These are phyloP conservation scores for Fabriciana adippe DNA, from an alignment of 2,888 invertebrate species.

Conservation along the genomic window DNA sequence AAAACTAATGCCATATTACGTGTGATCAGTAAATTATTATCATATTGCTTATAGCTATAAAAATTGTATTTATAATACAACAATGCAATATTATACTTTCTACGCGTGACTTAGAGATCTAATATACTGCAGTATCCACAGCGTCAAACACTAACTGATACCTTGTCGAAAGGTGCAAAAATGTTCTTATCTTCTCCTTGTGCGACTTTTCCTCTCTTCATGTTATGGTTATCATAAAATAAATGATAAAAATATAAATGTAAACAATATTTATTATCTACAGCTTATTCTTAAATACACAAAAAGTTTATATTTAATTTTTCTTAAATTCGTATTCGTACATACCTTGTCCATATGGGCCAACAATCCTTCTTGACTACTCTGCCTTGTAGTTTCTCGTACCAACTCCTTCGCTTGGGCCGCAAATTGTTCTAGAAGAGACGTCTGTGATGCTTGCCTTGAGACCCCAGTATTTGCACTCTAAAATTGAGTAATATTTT, in stretches of 20 bases:
- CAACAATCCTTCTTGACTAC: slow-evolving; percentile 93
- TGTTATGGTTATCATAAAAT: slow-evolving; percentile 42
- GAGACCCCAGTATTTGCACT: slow-evolving; percentile 73
- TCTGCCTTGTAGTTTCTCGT: slow-evolving; percentile 92
- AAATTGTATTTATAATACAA: not conserved
- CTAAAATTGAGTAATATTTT: slow-evolving; percentile 45
- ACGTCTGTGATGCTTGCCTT: slow-evolving; percentile 91
- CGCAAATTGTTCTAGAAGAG: slow-evolving; percentile 93
- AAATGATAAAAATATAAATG: slow-evolving; percentile 23
- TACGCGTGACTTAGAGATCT: slow-evolving; percentile 7
- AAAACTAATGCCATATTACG: not conserved
- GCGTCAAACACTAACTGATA: slow-evolving; percentile 61
- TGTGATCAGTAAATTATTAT: not conserved
- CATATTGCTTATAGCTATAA: slow-evolving; percentile 4
- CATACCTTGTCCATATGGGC: slow-evolving; percentile 95
- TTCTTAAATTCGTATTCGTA: not conserved
- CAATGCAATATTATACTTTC: not conserved
- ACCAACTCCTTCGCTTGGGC: slow-evolving; percentile 94
- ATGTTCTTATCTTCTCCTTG: slow-evolving; percentile 89
- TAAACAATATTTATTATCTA: not conserved
- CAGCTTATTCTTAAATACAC: not conserved
- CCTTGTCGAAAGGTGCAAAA: slow-evolving; percentile 92
- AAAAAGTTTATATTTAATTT: not conserved
- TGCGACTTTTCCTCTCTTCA: slow-evolving; percentile 89
- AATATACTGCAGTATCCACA: slow-evolving; percentile 40